Evolutionary conservation across 2,888 invertebrate genomes (phyloP).

Genomic region (Oligia latruncula): DNA sequence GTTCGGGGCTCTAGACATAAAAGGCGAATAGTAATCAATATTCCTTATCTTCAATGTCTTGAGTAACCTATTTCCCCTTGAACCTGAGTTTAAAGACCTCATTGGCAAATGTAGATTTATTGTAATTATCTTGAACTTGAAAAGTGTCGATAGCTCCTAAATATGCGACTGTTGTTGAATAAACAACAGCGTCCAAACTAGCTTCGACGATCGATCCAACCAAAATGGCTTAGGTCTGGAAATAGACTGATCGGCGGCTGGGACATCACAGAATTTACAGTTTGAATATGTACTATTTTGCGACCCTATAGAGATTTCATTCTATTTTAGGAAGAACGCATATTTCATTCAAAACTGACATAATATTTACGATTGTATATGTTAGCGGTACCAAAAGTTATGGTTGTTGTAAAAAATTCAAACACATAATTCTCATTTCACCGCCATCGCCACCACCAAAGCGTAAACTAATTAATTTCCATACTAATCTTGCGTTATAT

Average conservation of each 20-base stretch:
- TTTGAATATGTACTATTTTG: constrained; percentile 34
- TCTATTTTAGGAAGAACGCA: constrained; percentile 17
- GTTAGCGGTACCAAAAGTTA: constrained; percentile 11
- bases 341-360: constrained; percentile 30
- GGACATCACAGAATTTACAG: constrained; percentile 38
- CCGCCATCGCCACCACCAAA: constrained; percentile 7
- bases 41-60: neutral
- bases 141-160: constrained; percentile 36
- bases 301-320: constrained; percentile 4
- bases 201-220: constrained; percentile 40
- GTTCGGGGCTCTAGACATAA: neutral
- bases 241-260: constrained; percentile 32
- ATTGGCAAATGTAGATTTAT: constrained; percentile 50
- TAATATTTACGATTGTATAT: constrained; percentile 10
- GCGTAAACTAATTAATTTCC: constrained; percentile 49
- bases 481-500: constrained; percentile 43
- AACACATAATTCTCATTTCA: constrained; percentile 37
- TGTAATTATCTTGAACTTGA: constrained; percentile 43
- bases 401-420: constrained; percentile 27
- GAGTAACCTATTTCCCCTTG: constrained; percentile 39
- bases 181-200: constrained; percentile 25
- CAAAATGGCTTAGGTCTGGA: constrained; percentile 36
- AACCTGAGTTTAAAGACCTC: constrained; percentile 40
- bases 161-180: constrained; percentile 41
- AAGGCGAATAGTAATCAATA: neutral